Evolutionary conservation across 1,140 invertebrate species (phyloP), one percentile per base, ranked within the genome.

Genomic region (Cydia amplana): DNA sequence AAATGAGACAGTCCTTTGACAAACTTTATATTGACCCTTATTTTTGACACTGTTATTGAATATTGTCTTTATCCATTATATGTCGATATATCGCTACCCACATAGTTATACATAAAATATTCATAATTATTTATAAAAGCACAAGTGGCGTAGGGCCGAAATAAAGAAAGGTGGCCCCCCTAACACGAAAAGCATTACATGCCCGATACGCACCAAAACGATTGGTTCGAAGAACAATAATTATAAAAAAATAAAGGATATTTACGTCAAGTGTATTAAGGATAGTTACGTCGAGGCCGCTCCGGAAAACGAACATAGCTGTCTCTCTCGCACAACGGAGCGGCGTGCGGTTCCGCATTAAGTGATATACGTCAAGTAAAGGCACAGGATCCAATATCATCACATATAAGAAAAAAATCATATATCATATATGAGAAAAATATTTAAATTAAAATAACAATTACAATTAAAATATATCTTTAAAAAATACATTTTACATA

Each of bases 171-270:
- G 64, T 73, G 74, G 63, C 74, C 76, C 82, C 82, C 83, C 79
- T 80, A 83, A 85, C 83, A 84, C 78, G 79, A 81, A 78, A 87
- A 91, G 89, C 89, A 89, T 89, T 84, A 85, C 80, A 91, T 91
- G 87, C 87, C 81, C 72, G 79, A 79, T 79, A 74, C 51, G 43
- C 43, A 74, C 40, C 43, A 49, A 49, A 51, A 70, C 65, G 32
- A 70, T 7, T 14, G 65, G 28, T 36, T 70, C 18, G 65, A 36
- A 70, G 32, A 70, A 70, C 65, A 70, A 36, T 65, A 65, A 32
- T 72, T 20, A 40, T 20, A 72, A 28, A 28, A 28, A 28, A 28
- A 28, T 28, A 28, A 28, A 2, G 28, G 1, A 28, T 28, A 28
- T 28, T 28, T 28, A 28, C 28, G 28, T 28, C 28, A 28, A 28